Conservation (phyloP, 1,140 invertebrate genomes). For the Cecropterus lyciades region DNA sequence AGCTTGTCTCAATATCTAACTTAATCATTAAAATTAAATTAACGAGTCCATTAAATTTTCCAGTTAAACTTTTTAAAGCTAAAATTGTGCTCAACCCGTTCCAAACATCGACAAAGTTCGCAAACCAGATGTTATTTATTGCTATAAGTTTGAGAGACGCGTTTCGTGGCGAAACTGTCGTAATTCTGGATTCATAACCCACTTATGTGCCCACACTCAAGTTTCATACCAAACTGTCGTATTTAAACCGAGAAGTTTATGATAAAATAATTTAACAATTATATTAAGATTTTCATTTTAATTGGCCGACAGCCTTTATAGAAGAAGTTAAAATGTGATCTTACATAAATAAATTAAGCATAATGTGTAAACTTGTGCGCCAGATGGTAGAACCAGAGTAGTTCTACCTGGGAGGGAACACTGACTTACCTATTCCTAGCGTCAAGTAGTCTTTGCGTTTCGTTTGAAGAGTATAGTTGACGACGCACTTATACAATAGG, state of each 20-base stretch:
- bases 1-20: not conserved
- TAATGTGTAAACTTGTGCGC: no score
- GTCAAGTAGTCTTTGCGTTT: no score
- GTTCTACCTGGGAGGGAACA: no score
- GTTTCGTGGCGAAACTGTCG: conserved; percentile 35
- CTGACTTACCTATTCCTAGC: no score
- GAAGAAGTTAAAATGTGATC: no score
- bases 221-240: not conserved
- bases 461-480: no score
- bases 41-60: not conserved
- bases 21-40: not conserved
- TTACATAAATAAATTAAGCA: no score
- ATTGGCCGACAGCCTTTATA: no score
- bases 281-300: no score
- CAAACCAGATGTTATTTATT: conserved; percentile 60
- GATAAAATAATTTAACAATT: no score
- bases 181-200: conserved; percentile 44
- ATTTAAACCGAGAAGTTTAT: not conserved
- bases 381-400: no score
- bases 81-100: not conserved
- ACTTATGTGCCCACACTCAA: conserved; percentile 27
- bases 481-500: no score
- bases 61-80: not conserved
- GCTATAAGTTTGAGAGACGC: conserved; percentile 36
- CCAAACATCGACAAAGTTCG: not conserved